A percentile compares a stretch with the other conserved stretches of the same genome.
phyloP scores from a whole-genome alignment of 2,888 invertebrate species.

The Odontothrips loti region DNA sequence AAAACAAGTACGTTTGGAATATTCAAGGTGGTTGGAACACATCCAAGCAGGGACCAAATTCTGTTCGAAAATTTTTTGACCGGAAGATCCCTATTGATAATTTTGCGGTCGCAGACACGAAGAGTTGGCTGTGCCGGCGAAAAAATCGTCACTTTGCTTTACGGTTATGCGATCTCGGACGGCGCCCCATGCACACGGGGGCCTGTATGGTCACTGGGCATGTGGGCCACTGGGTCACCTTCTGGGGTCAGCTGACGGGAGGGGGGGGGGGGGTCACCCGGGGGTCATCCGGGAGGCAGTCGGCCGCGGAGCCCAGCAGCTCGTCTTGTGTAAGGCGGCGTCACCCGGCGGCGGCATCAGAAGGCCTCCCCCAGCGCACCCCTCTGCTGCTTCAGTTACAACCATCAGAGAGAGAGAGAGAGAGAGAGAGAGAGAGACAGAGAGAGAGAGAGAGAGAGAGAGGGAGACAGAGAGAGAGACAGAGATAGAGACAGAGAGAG shows the following conservation, averaged over 20 bases:
- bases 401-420: background rate
- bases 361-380: too few species aligned
- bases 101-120: background rate
- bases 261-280: background rate
- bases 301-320: background rate
- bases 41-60: too few species aligned
- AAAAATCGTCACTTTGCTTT: too few species aligned
- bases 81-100: too few species aligned
- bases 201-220: constrained; percentile 14
- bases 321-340: background rate
- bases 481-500: background rate
- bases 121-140: background rate
- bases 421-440: background rate
- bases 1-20: too few species aligned
- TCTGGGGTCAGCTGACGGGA: background rate
- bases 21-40: too few species aligned
- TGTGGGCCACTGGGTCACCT: constrained; percentile 12
- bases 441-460: background rate
- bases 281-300: background rate
- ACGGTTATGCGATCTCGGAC: too few species aligned
- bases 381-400: too few species aligned
- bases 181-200: too few species aligned
- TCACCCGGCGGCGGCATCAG: too few species aligned
- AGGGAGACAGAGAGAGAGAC: too few species aligned
- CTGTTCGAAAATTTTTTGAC: too few species aligned